A percentile compares a stretch with the other conserved stretches of the same genome.
phyloP scores from a whole-genome alignment of 2,888 invertebrate genomes.

The Brassicogethes aeneus region DNA sequence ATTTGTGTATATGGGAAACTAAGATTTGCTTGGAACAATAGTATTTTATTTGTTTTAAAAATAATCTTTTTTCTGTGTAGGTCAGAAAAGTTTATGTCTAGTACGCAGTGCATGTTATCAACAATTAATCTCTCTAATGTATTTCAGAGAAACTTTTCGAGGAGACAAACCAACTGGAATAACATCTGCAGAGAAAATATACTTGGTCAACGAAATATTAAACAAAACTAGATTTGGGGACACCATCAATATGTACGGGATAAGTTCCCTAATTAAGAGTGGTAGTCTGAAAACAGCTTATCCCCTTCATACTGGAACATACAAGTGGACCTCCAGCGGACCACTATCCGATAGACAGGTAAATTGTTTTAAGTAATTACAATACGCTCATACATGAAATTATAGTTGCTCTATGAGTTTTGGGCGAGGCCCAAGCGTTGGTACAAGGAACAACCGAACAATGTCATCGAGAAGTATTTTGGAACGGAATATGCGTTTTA shows the following conservation, averaged over 20 bases:
- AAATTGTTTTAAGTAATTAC: neutral
- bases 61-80: too few relatives aligned
- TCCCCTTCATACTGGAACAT: constrained; percentile 31
- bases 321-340: constrained; percentile 26
- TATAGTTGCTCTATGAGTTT: constrained; percentile 46
- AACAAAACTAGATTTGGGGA: constrained; percentile 22
- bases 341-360: constrained; percentile 36
- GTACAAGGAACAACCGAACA: constrained; percentile 53
- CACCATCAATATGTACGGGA: constrained; percentile 19
- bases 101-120: too few relatives aligned
- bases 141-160: constrained; percentile 11
- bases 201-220: constrained; percentile 25
- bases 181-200: constrained; percentile 26
- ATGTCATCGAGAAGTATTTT: constrained; percentile 48
- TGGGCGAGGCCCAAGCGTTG: constrained; percentile 50
- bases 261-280: constrained; percentile 20
- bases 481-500: constrained; percentile 49
- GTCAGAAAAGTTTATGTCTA: too few relatives aligned
- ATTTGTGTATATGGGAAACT: too few relatives aligned
- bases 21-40: too few relatives aligned
- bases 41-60: too few relatives aligned
- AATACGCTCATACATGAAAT: neutral
- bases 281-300: constrained; percentile 25
- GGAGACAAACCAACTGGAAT: constrained; percentile 14
- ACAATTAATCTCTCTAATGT: too few relatives aligned